Conservation (phyloP, 2,888 invertebrate genomes). For the Lysandra coridon region DNA sequence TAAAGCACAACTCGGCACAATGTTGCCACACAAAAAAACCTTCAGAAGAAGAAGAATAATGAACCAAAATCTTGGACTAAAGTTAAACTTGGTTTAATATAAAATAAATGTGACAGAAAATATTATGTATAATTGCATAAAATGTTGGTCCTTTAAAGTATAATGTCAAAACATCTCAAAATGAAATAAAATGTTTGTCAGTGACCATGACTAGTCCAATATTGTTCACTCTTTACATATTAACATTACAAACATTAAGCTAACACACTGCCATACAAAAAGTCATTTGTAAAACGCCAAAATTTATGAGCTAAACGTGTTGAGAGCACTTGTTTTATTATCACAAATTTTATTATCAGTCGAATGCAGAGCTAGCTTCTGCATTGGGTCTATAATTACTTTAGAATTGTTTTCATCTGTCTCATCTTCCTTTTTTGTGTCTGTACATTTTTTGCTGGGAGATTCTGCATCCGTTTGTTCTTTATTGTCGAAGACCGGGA, state of each 20-base stretch:
- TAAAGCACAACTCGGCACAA: background rate
- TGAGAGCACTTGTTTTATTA: constrained; percentile 76
- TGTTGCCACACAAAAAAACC: constrained; percentile 1
- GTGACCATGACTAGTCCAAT: constrained; percentile 43
- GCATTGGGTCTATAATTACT: constrained; percentile 77
- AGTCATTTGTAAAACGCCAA: constrained; percentile 60
- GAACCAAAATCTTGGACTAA: background rate
- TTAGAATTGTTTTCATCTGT: constrained; percentile 65
- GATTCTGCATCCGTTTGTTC: constrained; percentile 45
- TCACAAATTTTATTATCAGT: constrained; percentile 79
- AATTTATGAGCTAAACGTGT: constrained; percentile 72
- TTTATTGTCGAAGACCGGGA: constrained; percentile 75
- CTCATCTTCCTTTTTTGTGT: constrained; percentile 34
- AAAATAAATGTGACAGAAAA: constrained; percentile 17
- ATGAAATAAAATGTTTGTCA: constrained; percentile 5
- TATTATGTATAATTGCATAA: background rate
- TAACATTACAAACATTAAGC: constrained; percentile 51
- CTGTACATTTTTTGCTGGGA: constrained; percentile 33
- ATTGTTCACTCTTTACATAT: constrained; percentile 38
- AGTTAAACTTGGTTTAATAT: background rate
- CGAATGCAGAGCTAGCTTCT: constrained; percentile 76
- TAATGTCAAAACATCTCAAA: constrained; percentile 1
- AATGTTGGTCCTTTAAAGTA: constrained; percentile 23
- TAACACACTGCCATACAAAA: constrained; percentile 60
- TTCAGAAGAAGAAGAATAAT: background rate